Evolutionary conservation across 2,113 vertebrate species (phyloP).

Genomic region (Macaca nemestrina): DNA sequence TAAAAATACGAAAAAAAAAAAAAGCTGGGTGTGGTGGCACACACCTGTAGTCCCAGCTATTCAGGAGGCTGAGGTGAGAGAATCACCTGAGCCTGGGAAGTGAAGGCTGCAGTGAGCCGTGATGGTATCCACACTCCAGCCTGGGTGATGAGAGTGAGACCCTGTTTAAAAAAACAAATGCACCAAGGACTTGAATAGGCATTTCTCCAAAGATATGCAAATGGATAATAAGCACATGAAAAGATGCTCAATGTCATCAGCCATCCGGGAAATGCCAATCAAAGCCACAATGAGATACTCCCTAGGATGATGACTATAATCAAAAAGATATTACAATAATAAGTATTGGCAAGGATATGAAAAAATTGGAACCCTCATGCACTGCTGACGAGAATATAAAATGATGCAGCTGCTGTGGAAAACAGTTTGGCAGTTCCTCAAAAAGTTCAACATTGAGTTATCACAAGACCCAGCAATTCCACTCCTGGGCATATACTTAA

Average conservation of each 20-base stretch:
- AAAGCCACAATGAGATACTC: neutral
- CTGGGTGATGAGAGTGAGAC: neutral
- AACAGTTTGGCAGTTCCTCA: neutral
- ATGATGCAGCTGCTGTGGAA: neutral
- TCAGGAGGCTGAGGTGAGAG: neutral
- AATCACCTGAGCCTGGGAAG: neutral
- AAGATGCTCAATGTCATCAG: neutral
- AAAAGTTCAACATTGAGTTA: neutral
- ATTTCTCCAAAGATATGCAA: neutral
- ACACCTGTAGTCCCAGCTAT: neutral
- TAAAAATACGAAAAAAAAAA: neutral
- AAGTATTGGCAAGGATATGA: neutral
- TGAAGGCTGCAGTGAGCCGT: neutral
- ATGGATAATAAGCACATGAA: neutral
- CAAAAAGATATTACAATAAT: neutral
- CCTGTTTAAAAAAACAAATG: neutral
- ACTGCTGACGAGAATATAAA: neutral
- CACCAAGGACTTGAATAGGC: neutral
- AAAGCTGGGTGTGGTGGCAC: neutral
- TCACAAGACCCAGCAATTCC: neutral
- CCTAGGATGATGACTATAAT: neutral
- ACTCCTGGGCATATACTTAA: neutral
- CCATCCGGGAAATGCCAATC: neutral
- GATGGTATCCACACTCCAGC: neutral
- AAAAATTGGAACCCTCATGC: neutral